These are phyloP conservation scores for Melanotaenia nigrans DNA, from an alignment of 2,797 vertebrate genomes.

Conservation along the genomic window DNA sequence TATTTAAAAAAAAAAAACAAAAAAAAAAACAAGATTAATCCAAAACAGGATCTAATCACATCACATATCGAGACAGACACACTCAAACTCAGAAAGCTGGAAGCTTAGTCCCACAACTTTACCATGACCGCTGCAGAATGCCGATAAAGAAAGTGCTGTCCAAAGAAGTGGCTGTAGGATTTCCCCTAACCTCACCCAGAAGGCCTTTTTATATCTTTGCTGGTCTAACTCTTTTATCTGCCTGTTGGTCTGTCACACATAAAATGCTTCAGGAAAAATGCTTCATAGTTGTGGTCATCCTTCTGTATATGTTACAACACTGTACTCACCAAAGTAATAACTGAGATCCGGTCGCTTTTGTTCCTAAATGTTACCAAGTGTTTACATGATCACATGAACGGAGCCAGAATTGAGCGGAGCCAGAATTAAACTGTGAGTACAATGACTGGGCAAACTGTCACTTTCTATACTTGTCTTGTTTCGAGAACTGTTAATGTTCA, in stretches of 20 bases:
- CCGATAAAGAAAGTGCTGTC: conserved; percentile 66
- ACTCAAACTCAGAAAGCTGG: conserved; percentile 44
- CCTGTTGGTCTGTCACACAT: conserved; percentile 12
- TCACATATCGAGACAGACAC: conserved; percentile 30
- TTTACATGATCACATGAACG: not conserved
- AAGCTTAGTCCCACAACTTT: conserved; percentile 75
- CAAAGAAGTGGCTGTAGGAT: conserved; percentile 44
- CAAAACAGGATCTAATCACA: conserved; percentile 35
- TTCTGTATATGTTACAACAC: conserved; percentile 5
- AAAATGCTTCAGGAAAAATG: not conserved
- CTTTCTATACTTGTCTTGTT: not conserved
- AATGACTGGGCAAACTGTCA: not conserved
- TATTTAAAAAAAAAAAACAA: conserved; percentile 1
- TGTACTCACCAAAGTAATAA: not conserved
- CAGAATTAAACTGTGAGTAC: not conserved
- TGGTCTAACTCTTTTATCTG: conserved; percentile 21
- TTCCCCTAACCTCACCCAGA: conserved; percentile 53
- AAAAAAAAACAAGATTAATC: conserved; percentile 42
- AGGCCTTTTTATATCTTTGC: conserved; percentile 51
- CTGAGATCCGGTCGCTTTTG: not conserved
- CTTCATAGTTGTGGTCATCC: conserved; percentile 11
- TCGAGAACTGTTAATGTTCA: not conserved
- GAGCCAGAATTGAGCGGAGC: not conserved
- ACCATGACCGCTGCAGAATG: conserved; percentile 75
- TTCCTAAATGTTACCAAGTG: not conserved